Evolutionary conservation across 2,113 vertebrate species (phyloP).

Genomic region (Malaclemys terrapin): DNA sequence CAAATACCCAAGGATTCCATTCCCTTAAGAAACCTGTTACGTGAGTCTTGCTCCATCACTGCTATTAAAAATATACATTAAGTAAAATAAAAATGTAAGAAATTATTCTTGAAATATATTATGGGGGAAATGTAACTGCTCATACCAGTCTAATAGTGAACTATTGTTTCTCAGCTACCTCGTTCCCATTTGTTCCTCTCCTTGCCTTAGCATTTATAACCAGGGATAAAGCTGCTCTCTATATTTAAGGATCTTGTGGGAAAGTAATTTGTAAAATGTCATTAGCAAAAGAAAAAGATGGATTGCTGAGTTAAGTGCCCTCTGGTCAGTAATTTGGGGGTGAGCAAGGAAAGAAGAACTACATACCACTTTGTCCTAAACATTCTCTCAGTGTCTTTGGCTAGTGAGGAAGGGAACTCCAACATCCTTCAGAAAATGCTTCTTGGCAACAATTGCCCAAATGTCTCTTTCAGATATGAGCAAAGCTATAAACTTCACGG

Average conservation of each 20-base stretch:
- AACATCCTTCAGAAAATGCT: background rate
- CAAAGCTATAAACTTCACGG: background rate
- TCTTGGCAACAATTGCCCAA: background rate
- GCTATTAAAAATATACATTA: background rate
- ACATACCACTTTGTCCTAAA: background rate
- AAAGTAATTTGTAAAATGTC: background rate
- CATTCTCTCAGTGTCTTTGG: background rate
- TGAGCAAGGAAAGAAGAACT: background rate
- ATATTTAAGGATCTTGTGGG: background rate
- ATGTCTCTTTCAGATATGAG: fast-evolving
- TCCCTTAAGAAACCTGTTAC: background rate
- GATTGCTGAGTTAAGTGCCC: background rate
- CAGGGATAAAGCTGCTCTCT: background rate
- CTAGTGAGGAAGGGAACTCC: background rate
- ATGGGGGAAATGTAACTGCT: background rate
- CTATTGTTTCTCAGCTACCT: fast-evolving
- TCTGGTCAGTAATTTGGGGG: background rate
- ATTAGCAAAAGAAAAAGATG: background rate
- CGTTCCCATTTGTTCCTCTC: background rate
- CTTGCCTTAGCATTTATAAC: background rate
- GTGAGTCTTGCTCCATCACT: background rate
- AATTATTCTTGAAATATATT: background rate
- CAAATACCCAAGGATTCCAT: background rate
- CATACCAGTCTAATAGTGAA: background rate
- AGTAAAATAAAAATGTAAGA: background rate